A percentile compares a stretch with the other conserved stretches of the same genome.
These are phyloP conservation scores for Trisateles emortualis DNA, from an alignment of 2,888 invertebrate species.

Conservation along the genomic window DNA sequence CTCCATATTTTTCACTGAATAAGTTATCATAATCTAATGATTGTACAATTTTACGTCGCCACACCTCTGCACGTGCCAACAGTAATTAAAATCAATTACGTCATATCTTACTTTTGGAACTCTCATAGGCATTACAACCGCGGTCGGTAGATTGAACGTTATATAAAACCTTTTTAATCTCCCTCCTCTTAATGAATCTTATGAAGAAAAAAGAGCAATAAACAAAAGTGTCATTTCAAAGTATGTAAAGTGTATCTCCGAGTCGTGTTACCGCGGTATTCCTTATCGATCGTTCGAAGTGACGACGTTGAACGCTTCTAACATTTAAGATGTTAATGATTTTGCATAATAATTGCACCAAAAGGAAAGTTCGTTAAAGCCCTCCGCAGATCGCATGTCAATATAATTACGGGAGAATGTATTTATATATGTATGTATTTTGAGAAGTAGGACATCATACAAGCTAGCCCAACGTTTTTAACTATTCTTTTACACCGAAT, in stretches of 20 bases:
- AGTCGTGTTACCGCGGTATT: constrained; percentile 48
- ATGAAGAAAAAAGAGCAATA: constrained; percentile 6
- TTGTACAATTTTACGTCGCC: too few relatives aligned
- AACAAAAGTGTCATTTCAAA: constrained; percentile 14
- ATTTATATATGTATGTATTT: too few relatives aligned
- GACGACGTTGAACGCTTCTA: constrained; percentile 58
- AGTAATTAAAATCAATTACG: not conserved
- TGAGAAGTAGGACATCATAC: too few relatives aligned
- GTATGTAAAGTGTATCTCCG: constrained; percentile 12
- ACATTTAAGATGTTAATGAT: constrained; percentile 77
- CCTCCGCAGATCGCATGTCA: constrained; percentile 44
- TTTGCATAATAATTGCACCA: constrained; percentile 79
- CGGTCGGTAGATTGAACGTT: not conserved
- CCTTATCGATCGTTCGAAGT: constrained; percentile 60
- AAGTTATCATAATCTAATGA: too few relatives aligned
- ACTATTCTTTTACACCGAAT: too few relatives aligned
- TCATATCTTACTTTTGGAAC: not conserved
- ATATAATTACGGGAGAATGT: constrained; percentile 36
- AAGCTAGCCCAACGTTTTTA: too few relatives aligned
- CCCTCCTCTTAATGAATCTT: constrained; percentile 1
- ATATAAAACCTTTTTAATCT: constrained; percentile 4
- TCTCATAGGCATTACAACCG: not conserved
- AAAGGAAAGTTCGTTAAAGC: constrained; percentile 44
- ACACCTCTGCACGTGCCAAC: not conserved
- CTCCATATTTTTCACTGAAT: too few relatives aligned